Percentiles rank a stretch among this genome's conserved stretches.
phyloP scores from a whole-genome alignment of 2,797 vertebrate species.

The Zalophus californianus region DNA sequence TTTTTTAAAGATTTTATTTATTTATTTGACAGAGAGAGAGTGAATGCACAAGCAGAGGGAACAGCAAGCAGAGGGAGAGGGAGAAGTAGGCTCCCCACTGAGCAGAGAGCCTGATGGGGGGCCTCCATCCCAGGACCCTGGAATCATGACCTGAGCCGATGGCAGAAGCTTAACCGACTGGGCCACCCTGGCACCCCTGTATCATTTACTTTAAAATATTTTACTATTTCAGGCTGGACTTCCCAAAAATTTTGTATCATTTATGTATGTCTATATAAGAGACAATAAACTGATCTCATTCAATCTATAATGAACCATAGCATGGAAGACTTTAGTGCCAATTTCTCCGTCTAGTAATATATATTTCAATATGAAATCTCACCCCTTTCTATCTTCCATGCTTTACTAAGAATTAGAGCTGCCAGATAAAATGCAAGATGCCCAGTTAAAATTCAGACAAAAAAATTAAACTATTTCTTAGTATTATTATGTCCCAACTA shows the following conservation, averaged over 20 bases:
- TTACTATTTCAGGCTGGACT: background rate
- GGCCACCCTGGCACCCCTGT: background rate
- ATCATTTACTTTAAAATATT: conserved; percentile 59
- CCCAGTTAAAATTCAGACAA: conserved; percentile 6
- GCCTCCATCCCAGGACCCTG: background rate
- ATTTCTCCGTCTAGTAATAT: conserved; percentile 7
- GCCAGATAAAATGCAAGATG: background rate
- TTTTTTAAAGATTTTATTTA: background rate
- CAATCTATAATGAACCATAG: background rate
- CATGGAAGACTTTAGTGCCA: background rate
- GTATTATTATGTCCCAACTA: background rate
- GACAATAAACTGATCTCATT: conserved; percentile 8
- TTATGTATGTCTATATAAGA: background rate
- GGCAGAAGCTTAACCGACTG: background rate
- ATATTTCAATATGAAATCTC: background rate
- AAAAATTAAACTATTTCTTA: background rate
- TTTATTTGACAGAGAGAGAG: background rate
- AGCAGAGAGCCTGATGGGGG: too few species aligned
- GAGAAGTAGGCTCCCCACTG: background rate
- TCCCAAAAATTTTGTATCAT: background rate
- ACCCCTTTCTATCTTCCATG: background rate
- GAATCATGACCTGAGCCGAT: background rate
- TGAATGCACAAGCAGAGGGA: background rate
- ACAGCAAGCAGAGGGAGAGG: background rate
- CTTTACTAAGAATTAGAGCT: conserved; percentile 36